Percentiles rank a stretch among this genome's conserved stretches.
phyloP scores from a whole-genome alignment of 2,888 invertebrate genomes.

The Philaethria dido region DNA sequence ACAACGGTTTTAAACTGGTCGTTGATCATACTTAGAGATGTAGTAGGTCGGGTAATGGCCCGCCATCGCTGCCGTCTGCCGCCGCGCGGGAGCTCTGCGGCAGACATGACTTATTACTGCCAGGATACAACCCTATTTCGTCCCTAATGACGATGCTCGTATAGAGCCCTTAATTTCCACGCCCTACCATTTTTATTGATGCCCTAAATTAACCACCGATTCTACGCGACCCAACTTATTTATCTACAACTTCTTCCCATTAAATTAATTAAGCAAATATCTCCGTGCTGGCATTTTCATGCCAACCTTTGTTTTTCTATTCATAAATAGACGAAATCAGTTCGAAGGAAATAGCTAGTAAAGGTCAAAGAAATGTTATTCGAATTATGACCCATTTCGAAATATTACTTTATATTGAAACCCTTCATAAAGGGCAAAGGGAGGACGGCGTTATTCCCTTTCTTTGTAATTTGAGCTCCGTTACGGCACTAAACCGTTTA shows the following conservation, averaged over 20 bases:
- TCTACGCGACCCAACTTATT: slow-evolving; percentile 23
- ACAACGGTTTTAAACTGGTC: slow-evolving; percentile 70
- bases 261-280: slow-evolving; percentile 34
- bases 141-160: slow-evolving; percentile 80
- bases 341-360: slow-evolving; percentile 38
- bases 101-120: slow-evolving; percentile 82
- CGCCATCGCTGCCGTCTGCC: slow-evolving; percentile 52
- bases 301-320: slow-evolving; percentile 34
- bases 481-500: slow-evolving; percentile 79
- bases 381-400: slow-evolving; percentile 73
- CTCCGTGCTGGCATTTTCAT: slow-evolving; percentile 36
- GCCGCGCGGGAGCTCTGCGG: slow-evolving; percentile 60
- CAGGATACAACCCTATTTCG: slow-evolving; percentile 82
- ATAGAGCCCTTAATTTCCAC: slow-evolving; percentile 80
- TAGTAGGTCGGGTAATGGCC: slow-evolving; percentile 63
- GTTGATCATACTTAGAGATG: slow-evolving; percentile 76
- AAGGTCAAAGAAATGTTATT: slow-evolving; percentile 77
- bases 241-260: slow-evolving; percentile 15
- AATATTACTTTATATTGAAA: slow-evolving; percentile 72
- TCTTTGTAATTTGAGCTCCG: slow-evolving; percentile 77
- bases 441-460: slow-evolving; percentile 72
- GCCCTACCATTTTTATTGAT: slow-evolving; percentile 81
- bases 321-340: slow-evolving; percentile 40
- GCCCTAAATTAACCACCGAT: slow-evolving; percentile 71
- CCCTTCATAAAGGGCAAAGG: slow-evolving; percentile 76